These are phyloP conservation scores for Phaedon cochleariae DNA, from an alignment of 2,888 invertebrate species.

Conservation along the genomic window DNA sequence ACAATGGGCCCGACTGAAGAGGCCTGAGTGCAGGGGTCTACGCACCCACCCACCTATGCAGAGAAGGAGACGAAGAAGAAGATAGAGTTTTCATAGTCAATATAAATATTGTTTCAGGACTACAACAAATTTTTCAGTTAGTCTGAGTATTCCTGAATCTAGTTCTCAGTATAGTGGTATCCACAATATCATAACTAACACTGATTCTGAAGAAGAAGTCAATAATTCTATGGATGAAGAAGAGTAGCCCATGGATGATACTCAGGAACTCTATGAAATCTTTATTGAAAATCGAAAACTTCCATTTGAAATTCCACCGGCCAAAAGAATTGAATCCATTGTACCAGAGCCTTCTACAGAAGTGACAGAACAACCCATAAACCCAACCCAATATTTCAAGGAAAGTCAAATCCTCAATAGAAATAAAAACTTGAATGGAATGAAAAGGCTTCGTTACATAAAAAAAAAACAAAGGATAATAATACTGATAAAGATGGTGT, in stretches of 20 bases:
- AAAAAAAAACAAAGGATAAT: not conserved
- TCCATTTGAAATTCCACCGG: not conserved
- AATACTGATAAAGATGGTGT: not conserved
- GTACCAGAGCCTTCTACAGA: too few species aligned
- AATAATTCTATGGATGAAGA: slow-evolving; percentile 2
- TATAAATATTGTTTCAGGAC: not conserved
- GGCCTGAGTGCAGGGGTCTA: too few species aligned
- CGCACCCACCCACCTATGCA: too few species aligned
- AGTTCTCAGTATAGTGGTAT: not conserved
- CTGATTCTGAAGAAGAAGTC: slow-evolving; percentile 1
- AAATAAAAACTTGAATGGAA: not conserved
- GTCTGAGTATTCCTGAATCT: not conserved
- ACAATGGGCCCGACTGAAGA: too few species aligned
- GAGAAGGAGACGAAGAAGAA: too few species aligned
- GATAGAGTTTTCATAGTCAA: not conserved
- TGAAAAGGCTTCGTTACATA: not conserved
- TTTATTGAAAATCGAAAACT: not conserved
- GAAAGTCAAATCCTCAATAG: not conserved
- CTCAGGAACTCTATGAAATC: not conserved
- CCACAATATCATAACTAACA: not conserved
- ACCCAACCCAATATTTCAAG: not conserved
- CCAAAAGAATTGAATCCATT: not conserved
- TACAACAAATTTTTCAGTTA: not conserved
- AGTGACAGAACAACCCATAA: not conserved
- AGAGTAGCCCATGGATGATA: not conserved